phyloP scores from a whole-genome alignment of 2,113 vertebrate genomes.

The Lucifuga dentata region DNA sequence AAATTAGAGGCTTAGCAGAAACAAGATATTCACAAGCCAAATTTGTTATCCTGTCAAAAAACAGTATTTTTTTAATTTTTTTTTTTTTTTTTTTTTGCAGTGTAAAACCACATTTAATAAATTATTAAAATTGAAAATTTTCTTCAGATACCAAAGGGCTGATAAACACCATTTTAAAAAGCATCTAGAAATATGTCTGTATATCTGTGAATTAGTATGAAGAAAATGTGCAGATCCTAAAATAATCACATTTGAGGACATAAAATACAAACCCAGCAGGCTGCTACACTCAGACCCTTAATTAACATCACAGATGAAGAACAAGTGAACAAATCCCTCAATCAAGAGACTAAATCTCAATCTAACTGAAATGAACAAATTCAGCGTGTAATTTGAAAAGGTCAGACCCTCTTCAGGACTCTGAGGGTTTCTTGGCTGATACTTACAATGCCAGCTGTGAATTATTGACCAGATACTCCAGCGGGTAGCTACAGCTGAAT shows the following conservation, averaged over 20 bases:
- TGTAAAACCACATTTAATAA: no score
- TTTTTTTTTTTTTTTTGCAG: no score
- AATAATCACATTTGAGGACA: constrained; percentile 16
- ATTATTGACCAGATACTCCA: constrained; percentile 98
- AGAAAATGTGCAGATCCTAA: not conserved
- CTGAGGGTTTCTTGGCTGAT: not conserved
- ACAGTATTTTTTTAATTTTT: no score
- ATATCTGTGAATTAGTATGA: constrained; percentile 8
- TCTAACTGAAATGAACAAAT: not conserved
- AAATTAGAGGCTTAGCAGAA: no score
- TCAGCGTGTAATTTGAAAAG: not conserved
- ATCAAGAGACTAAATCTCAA: constrained; percentile 24
- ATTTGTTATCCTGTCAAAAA: no score
- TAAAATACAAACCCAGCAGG: constrained; percentile 9
- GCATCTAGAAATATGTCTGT: not conserved
- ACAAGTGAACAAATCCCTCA: constrained; percentile 19
- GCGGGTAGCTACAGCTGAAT: constrained; percentile 97
- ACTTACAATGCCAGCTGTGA: constrained; percentile 98
- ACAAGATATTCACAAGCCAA: no score
- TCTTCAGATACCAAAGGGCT: no score
- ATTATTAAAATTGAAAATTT: no score
- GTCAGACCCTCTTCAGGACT: constrained; percentile 13
- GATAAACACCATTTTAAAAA: constrained; percentile 4
- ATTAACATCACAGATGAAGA: constrained; percentile 3
- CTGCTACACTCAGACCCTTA: not conserved